Base-by-base conservation (phyloP, 2,888 invertebrate genomes). In the Flabesymbios commensalis region DNA sequence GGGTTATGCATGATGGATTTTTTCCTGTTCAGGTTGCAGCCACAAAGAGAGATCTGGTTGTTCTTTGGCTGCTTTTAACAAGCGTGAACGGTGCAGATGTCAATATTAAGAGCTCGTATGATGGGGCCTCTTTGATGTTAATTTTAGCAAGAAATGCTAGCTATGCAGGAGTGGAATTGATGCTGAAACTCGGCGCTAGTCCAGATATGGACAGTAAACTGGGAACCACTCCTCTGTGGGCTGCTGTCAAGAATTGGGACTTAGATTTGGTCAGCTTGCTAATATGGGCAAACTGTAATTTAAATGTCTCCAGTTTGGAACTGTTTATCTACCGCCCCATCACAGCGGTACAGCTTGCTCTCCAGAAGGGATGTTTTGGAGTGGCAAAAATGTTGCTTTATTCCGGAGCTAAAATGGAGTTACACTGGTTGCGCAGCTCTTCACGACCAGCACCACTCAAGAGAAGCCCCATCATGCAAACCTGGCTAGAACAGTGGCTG, bases 211-310 rank as follows among this genome's bases (percentile, higher is more conserved):
- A 60, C 26, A 56, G 51, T 41, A 39, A 33, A 5, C 47, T 63
- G 17, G 63, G 63, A 3, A 59, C 63, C 19, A 56, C 59, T 29
- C 63, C 63, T 32, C 43, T 63, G 0, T 63, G 63, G 63, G 60
- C 63, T 7, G 63, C 63, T 3, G 63, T 60, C 14, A 59, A 56
- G 32, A 26, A 49, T n/a, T 32, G 57, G 2, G 17, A 51, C 39
- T 14, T 32, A 14, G 33, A 57, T 17, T 31, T 60, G 14, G 56
- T 63, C 7, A 52, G 39, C 29, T 22, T 31, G 14, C 60, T 59
- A 22, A 32, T 63, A 22, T 26, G 28, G 10, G 31, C 32, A 19
- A 57, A 57, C 53, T 63, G 63, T 31, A 26, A 60, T 29, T n/a
- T 63, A 24, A 48, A 63, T 31, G 43, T 36, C 3, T 19, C 39